A percentile compares a stretch with the other conserved stretches of the same genome.
Conservation (phyloP, 2,113 vertebrate genomes). For the Pollachius pollachius region DNA sequence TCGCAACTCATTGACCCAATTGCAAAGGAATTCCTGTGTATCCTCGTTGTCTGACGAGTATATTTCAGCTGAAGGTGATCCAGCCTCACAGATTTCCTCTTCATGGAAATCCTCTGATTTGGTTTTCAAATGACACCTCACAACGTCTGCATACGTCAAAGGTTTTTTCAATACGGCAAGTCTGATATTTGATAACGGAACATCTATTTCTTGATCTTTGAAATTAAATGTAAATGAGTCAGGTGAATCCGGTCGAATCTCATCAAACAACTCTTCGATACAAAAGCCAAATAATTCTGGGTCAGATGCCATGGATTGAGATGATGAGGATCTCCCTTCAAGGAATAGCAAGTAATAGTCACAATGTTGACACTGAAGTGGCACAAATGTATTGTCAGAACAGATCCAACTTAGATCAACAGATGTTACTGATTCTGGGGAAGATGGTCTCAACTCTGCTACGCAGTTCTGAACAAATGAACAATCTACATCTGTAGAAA, state of each 20-base stretch:
- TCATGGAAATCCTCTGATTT: not conserved
- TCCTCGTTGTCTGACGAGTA: not conserved
- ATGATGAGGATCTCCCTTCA: constrained; percentile 10
- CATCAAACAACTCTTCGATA: constrained; percentile 1
- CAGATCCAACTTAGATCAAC: not conserved
- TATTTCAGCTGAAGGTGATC: constrained; percentile 9
- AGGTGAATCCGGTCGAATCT: constrained; percentile 14
- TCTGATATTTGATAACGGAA: not conserved
- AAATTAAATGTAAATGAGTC: constrained; percentile 4
- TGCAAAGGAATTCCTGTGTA: not conserved
- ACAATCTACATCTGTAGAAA: constrained; percentile 14
- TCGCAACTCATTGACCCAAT: not conserved
- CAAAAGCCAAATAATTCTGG: constrained; percentile 1
- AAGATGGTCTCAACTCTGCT: not conserved
- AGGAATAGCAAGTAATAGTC: constrained; percentile 15
- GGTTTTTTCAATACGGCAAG: not conserved
- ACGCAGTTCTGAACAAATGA: not conserved
- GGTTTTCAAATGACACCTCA: not conserved
- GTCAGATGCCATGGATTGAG: not conserved
- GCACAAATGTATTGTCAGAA: not conserved
- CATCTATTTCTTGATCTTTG: not conserved
- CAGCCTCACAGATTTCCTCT: not conserved
- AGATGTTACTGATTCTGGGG: not conserved
- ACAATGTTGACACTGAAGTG: constrained; percentile 5
- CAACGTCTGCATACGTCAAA: constrained; percentile 35